These are phyloP conservation scores for Falcaria lacertinaria DNA, from an alignment of 2,888 invertebrate species.

Conservation along the genomic window DNA sequence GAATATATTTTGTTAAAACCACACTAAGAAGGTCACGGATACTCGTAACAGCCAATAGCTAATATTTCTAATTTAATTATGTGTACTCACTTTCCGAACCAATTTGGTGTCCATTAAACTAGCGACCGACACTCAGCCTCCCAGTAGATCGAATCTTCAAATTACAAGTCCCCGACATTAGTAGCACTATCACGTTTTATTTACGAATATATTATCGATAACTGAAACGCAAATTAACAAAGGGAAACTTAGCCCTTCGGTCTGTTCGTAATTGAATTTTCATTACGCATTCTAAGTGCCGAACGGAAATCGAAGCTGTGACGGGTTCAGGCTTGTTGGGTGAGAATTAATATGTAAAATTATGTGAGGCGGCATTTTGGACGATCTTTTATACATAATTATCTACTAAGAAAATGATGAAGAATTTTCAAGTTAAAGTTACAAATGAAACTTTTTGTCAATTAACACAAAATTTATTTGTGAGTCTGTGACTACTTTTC, in stretches of 20 bases:
- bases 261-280: conserved; percentile 1
- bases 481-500: too few species aligned
- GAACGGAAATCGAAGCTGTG: conserved; percentile 2
- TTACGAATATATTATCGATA: neutral
- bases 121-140: too few species aligned
- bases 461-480: too few species aligned
- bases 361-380: neutral
- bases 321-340: conserved; percentile 3
- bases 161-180: neutral
- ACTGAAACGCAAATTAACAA: neutral
- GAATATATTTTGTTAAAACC: too few species aligned
- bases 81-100: too few species aligned
- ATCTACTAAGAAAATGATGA: neutral
- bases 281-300: conserved; percentile 2
- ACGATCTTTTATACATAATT: neutral
- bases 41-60: too few species aligned
- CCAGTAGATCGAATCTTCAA: neutral
- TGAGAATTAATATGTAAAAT: conserved; percentile 1
- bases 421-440: neutral
- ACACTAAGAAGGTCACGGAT: too few species aligned
- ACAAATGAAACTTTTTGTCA: too few species aligned
- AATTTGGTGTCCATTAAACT: too few species aligned
- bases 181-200: neutral
- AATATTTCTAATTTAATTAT: too few species aligned
- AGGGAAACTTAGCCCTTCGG: neutral